A percentile compares a stretch with the other conserved stretches of the same genome.
phyloP scores from a whole-genome alignment of 2,113 vertebrate genomes.

The Cisticola juncidis region DNA sequence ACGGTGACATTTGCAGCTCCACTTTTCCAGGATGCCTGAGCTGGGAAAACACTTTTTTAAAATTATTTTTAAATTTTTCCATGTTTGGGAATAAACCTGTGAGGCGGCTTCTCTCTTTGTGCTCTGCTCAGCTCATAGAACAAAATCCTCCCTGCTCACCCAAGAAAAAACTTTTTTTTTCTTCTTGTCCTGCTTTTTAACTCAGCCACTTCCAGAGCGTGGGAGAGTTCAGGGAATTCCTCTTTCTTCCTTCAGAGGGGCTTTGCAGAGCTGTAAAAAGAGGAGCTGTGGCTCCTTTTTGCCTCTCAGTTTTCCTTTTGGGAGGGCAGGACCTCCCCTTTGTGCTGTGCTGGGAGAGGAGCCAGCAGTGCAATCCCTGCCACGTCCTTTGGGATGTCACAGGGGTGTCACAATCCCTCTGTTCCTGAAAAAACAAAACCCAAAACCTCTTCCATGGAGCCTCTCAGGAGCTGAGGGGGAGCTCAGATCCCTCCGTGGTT shows the following conservation, averaged over 20 bases:
- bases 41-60: not conserved
- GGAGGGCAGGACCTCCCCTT: not conserved
- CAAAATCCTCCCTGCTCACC: not conserved
- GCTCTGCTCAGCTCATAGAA: not conserved
- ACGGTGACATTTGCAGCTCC: rapidly evolving
- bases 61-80: no score
- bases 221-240: not conserved
- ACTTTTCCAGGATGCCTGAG: not conserved
- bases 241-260: not conserved
- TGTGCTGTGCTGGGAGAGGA: not conserved
- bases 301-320: not conserved
- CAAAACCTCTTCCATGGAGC: not conserved
- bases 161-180: not conserved
- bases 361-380: not conserved
- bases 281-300: not conserved
- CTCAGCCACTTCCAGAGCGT: not conserved
- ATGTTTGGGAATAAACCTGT: not conserved
- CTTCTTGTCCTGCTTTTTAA: not conserved
- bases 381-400: not conserved
- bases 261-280: not conserved
- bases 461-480: not conserved
- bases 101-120: not conserved
- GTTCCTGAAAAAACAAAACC: not conserved
- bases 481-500: rapidly evolving
- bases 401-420: not conserved